Evolutionary conservation across 1,140 invertebrate species (phyloP), one percentile per base, ranked within the genome.

Genomic region (Theocolax elegans): DNA sequence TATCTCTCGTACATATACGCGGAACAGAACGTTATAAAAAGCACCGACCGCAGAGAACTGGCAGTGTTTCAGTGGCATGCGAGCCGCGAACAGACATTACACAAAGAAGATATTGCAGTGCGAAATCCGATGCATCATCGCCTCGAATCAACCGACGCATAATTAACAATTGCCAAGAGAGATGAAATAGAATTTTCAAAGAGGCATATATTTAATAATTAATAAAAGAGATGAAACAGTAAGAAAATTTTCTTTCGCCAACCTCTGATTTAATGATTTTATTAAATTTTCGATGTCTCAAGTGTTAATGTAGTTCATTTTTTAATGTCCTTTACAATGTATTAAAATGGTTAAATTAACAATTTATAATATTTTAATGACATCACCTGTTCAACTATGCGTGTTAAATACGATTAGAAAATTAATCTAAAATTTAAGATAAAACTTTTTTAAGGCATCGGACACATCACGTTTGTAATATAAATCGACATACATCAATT

Each of bases 61-160:
- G 54, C 54, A 68, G 12, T 51, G 44, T 60, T 51, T 60, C 56
- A 68, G 66, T 60, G 19, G 31, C 42, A 21, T 63, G 23, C 19
- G 23, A 2, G 21, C 17, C 27, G 42, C 29, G 27, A n/a, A 67
- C 19, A 53, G 19, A 23, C 44, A 10, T 56, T 46, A 17, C 13
- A 65, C 19, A 65, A 65, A 65, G 35, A 51, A 40, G 15, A 38
- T 67, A 67, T 46, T 48, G 40, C 17, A 8, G 12, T 19, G 17
- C 19, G 53, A 44, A 58, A 23, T 46, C 27, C 19, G 15, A 67
- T 49, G 25, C 13, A 67, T 67, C 66, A 60, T 58, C 27, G 29
- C 4, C 23, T 40, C 12, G 17, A 56, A 66, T 56, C n/a, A 46
- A 49, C 19, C 29, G 10, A 13, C 21, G 44, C 21, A 12, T 27